Conservation (phyloP, 1,140 invertebrate genomes). For the Hyphantria cunea region DNA sequence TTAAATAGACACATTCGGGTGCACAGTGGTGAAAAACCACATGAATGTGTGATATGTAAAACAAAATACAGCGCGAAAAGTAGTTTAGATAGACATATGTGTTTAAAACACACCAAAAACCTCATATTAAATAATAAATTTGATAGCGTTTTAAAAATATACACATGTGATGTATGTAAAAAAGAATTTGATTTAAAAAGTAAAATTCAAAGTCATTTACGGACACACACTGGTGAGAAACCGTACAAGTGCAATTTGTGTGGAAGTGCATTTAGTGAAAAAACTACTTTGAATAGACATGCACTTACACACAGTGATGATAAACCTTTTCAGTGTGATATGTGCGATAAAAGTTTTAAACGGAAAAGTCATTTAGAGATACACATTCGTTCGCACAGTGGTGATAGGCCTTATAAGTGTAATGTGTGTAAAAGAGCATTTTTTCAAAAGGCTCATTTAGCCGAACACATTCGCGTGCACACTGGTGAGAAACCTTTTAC, state of each 20-base stretch:
- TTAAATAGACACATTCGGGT: no score
- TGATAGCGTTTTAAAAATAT: no score
- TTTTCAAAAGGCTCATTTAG: constrained; percentile 6
- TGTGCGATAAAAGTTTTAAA: constrained; percentile 14
- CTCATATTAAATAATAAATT: no score
- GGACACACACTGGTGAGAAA: constrained; percentile 27
- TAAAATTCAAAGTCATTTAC: constrained; percentile 7
- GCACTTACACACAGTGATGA: constrained; percentile 25
- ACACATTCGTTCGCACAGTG: background rate
- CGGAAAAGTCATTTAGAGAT: constrained; percentile 1
- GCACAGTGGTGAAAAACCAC: no score
- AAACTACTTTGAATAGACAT: constrained; percentile 7
- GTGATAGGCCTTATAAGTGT: constrained; percentile 6
- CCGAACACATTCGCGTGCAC: background rate
- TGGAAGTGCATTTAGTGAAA: constrained; percentile 4
- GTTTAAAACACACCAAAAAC: no score
- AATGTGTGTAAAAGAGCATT: constrained; percentile 14
- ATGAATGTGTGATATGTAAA: no score
- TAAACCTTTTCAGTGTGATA: constrained; percentile 25
- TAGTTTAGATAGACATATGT: no score
- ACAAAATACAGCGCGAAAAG: no score
- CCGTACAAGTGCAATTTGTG: constrained; percentile 31
- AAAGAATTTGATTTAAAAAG: constrained; percentile 3
- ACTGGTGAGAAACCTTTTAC: constrained; percentile 5
- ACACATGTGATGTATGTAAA: background rate